These are phyloP conservation scores for Onychomys torridus DNA, from an alignment of 2,797 vertebrate genomes.

Conservation along the genomic window DNA sequence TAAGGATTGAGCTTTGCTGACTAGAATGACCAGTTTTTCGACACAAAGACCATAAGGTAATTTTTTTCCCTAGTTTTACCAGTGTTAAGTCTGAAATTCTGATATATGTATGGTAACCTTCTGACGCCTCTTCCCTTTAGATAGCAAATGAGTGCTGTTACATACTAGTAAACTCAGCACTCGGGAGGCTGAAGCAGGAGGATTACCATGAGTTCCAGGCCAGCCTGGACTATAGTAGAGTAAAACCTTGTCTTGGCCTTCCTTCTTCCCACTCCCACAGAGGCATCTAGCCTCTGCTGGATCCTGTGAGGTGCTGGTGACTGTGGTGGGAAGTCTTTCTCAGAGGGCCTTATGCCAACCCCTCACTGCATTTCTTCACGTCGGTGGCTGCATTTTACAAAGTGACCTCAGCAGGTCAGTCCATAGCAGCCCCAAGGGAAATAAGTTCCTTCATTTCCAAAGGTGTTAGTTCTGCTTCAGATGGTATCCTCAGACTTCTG, in stretches of 20 bases:
- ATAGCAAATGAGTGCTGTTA: not conserved
- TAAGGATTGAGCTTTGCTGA: not conserved
- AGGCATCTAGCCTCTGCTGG: not conserved
- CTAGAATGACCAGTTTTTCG: not conserved
- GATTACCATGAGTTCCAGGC: not conserved
- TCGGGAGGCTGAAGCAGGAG: not conserved
- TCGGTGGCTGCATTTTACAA: not conserved
- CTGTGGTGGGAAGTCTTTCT: not conserved
- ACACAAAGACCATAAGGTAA: conserved; percentile 21
- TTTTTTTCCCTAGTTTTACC: not conserved
- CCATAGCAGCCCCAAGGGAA: not conserved
- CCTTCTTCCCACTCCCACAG: not conserved
- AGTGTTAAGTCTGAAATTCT: conserved; percentile 16
- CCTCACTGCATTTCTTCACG: not conserved
- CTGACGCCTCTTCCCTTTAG: not conserved
- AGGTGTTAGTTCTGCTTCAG: conserved; percentile 26
- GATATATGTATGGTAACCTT: not conserved
- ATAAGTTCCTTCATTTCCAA: not conserved
- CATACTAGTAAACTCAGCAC: not conserved
- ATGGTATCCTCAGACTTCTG: not conserved
- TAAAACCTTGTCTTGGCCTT: not conserved
- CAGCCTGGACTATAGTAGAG: not conserved
- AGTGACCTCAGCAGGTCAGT: conserved; percentile 5
- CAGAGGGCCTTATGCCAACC: not conserved
- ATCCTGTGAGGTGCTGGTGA: not conserved